Percentiles rank a stretch among this genome's conserved stretches.
Conservation (phyloP, 2,797 vertebrate species). For the Darevskia mixta region DNA sequence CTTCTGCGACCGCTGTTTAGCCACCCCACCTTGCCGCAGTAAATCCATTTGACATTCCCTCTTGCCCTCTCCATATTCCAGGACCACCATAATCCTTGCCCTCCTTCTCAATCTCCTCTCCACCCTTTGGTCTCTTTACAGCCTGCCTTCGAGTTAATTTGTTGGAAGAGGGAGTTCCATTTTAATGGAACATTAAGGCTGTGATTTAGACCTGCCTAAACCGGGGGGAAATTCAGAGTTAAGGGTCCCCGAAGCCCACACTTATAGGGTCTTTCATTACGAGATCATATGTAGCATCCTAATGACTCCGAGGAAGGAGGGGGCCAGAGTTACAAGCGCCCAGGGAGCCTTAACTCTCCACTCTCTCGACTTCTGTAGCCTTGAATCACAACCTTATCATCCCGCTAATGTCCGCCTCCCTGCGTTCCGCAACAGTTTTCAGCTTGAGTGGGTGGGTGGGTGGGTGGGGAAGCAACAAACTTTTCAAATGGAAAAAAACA, state of each 20-base stretch:
- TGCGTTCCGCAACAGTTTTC: not conserved
- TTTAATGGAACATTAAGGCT: not conserved
- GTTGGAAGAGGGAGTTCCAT: slow-evolving; percentile 18
- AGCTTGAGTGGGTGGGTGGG: not conserved
- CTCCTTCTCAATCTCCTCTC: not conserved
- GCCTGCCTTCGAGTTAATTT: slow-evolving; percentile 29
- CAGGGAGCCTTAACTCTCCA: slow-evolving; percentile 24
- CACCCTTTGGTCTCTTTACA: slow-evolving; percentile 17
- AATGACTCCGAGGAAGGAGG: not conserved
- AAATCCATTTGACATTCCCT: not conserved
- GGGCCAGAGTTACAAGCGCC: not conserved
- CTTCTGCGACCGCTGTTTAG: not conserved
- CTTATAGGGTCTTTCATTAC: slow-evolving; percentile 1
- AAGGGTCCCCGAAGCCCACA: slow-evolving; percentile 11
- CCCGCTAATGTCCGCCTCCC: slow-evolving; percentile 17
- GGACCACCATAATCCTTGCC: not conserved
- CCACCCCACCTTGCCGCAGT: not conserved
- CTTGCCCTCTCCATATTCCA: not conserved
- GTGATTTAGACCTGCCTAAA: slow-evolving; percentile 14
- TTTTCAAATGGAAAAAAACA: not conserved
- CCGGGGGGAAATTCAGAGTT: not conserved
- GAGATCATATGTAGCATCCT: not conserved
- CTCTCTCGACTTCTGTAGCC: slow-evolving; percentile 26
- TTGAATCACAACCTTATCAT: slow-evolving; percentile 15
- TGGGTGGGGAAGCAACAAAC: not conserved